These are phyloP conservation scores for Mastomys coucha DNA, from an alignment of 2,113 vertebrate species.

Conservation along the genomic window DNA sequence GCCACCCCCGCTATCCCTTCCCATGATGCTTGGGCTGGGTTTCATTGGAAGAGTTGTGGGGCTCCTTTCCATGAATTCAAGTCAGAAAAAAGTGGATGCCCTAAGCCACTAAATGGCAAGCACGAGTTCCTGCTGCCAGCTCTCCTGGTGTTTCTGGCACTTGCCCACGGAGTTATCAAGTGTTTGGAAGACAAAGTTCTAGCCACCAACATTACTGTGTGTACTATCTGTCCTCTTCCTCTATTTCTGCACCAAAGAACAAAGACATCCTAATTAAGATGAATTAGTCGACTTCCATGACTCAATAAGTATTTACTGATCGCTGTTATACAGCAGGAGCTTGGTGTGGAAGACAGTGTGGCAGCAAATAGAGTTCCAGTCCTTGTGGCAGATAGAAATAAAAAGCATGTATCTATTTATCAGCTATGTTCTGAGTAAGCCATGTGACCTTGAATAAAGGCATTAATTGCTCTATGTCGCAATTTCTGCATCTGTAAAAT, in stretches of 20 bases:
- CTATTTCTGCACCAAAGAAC: not conserved
- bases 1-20: not conserved
- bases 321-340: not conserved
- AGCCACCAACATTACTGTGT: not conserved
- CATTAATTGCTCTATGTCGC: not conserved
- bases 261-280: not conserved
- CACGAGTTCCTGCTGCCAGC: not conserved
- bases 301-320: not conserved
- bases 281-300: not conserved
- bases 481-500: not conserved
- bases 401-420: not conserved
- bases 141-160: not conserved
- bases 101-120: not conserved
- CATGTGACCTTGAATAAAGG: not conserved
- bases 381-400: not conserved
- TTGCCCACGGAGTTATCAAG: not conserved
- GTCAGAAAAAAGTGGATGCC: too few species aligned
- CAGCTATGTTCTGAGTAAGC: not conserved
- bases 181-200: not conserved
- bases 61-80: not conserved
- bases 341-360: not conserved
- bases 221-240: not conserved
- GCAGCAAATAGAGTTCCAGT: not conserved
- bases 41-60: not conserved
- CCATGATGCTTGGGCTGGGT: not conserved